Percentiles rank a stretch among this genome's conserved stretches.
Evolutionary conservation across 2,113 vertebrate species (phyloP).

Genomic region (Isichthys henryi): DNA sequence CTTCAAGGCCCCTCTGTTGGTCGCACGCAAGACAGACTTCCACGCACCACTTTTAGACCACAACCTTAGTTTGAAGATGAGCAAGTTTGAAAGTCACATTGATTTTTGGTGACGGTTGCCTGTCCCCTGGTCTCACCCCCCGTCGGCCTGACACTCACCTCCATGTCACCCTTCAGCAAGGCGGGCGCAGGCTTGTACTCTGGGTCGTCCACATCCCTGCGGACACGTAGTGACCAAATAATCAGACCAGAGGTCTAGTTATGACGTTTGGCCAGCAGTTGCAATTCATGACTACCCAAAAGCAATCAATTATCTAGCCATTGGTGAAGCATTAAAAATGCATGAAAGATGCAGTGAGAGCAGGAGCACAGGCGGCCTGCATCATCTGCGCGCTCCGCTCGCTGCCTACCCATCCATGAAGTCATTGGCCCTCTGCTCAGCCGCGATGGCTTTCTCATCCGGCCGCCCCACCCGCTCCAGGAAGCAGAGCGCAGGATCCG

Average conservation of each 20-base stretch:
- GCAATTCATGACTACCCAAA: not conserved
- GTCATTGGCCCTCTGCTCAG: constrained; percentile 92
- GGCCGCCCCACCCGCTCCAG: constrained; percentile 90
- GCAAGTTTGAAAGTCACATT: not conserved
- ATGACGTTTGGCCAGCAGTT: not conserved
- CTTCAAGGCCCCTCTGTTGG: not conserved
- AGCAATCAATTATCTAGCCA: not conserved
- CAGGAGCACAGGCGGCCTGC: not conserved
- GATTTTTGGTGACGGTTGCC: not conserved
- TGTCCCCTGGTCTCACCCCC: not conserved
- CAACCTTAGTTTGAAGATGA: not conserved
- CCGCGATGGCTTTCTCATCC: constrained; percentile 94
- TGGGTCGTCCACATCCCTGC: constrained; percentile 93
- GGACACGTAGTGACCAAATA: constrained; percentile 28
- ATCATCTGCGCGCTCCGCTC: not conserved
- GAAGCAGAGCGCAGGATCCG: constrained; percentile 85
- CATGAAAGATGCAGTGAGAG: not conserved
- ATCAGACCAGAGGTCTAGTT: not conserved
- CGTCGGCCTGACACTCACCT: constrained; percentile 59
- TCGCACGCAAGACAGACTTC: not conserved
- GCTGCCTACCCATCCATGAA: constrained; percentile 85
- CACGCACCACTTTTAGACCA: not conserved
- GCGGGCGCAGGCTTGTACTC: constrained; percentile 95
- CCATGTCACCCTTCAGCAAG: constrained; percentile 89
- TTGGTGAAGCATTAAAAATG: not conserved